A percentile compares a stretch with the other conserved stretches of the same genome.
phyloP scores from a whole-genome alignment of 2,888 invertebrate genomes.

The Dryobota labecula region DNA sequence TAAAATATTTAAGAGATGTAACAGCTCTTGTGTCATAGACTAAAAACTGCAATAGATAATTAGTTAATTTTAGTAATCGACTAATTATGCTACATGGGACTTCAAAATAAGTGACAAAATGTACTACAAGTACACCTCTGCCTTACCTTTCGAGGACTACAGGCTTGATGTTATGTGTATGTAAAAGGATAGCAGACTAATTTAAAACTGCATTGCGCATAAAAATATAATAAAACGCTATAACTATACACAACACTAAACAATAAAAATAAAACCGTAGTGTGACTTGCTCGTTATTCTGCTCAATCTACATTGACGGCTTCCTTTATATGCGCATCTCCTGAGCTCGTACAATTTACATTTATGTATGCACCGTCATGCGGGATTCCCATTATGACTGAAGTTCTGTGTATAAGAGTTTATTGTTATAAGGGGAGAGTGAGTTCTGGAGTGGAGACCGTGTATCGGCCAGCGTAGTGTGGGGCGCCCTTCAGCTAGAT shows the following conservation, averaged over 20 bases:
- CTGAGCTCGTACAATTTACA: background rate
- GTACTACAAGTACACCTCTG: background rate
- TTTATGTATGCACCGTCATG: constrained; percentile 20
- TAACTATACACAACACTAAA: constrained; percentile 9
- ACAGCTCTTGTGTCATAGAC: too few relatives aligned
- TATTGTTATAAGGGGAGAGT: background rate
- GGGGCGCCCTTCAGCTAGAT: too few relatives aligned
- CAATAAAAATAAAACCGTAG: constrained; percentile 17
- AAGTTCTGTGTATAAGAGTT: background rate
- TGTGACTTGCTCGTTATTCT: constrained; percentile 10
- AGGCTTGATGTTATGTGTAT: background rate
- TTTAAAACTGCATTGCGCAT: background rate
- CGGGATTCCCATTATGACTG: background rate
- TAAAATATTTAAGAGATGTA: too few relatives aligned
- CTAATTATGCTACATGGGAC: background rate
- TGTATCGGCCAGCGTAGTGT: too few relatives aligned
- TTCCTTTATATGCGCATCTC: constrained; percentile 14
- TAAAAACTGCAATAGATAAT: too few relatives aligned
- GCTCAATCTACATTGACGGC: constrained; percentile 37
- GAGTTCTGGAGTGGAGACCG: too few relatives aligned
- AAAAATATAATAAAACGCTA: background rate
- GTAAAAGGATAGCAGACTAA: background rate
- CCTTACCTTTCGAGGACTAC: too few relatives aligned
- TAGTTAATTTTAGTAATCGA: too few relatives aligned
- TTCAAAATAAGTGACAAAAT: background rate